Evolutionary conservation across 2,113 vertebrate species (phyloP), one percentile per base, ranked within the genome.

Genomic region (Sus scrofa): DNA sequence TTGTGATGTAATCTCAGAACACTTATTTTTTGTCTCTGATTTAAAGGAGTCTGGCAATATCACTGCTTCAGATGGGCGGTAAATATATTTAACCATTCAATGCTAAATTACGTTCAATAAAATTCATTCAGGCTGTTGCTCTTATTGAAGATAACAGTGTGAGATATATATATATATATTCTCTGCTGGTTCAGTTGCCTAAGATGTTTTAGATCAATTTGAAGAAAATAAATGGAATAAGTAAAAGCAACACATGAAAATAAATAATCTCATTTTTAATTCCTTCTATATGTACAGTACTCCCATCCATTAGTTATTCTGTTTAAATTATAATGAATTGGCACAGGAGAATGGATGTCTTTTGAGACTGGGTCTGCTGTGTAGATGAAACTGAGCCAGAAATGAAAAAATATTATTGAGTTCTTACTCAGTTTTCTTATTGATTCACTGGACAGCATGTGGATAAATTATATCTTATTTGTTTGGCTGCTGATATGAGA

Each of bases 1-100:
- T 89, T 93, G 85, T 94, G 84, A 91, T 79, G 73, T 44, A 95
- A 96, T 97, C 65, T 63, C 15, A 79, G 95, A 63, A 92, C 79
- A 97, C 77, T 96, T 95, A 22, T 98, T 97, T 98, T 98, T 67
- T 12, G 27, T 77, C 34, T 96, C 30, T 95, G 68, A 87, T 68
- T 85, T 37, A 81, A 95, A 60, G 22, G 22, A 86, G 89, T 94
- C 77, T 12, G 10, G 83, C 63, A 96, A 13, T 89, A 89, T 78
- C 89, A 95, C 74, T 91, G 78, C 50, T 94, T 96, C 71, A 70
- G 70, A 84, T 96, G 58, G 10, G 82, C 97, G 87, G 82, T 98
- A 97, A 97, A 82, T 96, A 39, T 94, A 77, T 91, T 98, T 97
- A 97, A 96, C 89, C 60, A 98, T 94, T 83, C 95, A 98, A 54